A percentile compares a stretch with the other conserved stretches of the same genome.
Conservation (phyloP, 2,888 invertebrate species). For the Axea sp. region DNA sequence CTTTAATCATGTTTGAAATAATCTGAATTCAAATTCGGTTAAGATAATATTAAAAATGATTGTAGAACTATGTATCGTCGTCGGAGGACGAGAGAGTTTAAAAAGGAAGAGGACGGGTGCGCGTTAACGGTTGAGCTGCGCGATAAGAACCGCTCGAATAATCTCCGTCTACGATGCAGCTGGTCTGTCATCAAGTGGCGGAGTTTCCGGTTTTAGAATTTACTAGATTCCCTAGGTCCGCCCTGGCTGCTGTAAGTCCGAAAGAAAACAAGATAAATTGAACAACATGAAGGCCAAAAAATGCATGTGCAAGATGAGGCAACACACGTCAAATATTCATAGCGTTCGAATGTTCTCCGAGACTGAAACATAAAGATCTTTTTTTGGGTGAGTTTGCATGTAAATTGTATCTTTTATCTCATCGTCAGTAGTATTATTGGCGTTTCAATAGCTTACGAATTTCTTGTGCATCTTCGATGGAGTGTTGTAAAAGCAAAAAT, state of each 20-base stretch:
- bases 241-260: constrained; percentile 71
- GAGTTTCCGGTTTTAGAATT: constrained; percentile 76
- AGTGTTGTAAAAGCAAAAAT: neutral
- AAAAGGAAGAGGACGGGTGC: constrained; percentile 42
- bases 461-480: constrained; percentile 4
- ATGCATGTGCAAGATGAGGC: neutral
- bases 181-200: constrained; percentile 73
- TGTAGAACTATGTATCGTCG: neutral
- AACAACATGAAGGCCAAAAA: constrained; percentile 5
- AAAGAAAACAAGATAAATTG: constrained; percentile 47
- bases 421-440: constrained; percentile 35
- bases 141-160: constrained; percentile 59
- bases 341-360: constrained; percentile 47
- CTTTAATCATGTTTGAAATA: too few relatives aligned
- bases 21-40: too few relatives aligned
- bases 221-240: constrained; percentile 72
- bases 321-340: constrained; percentile 20
- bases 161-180: constrained; percentile 70
- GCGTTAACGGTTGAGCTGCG: constrained; percentile 58
- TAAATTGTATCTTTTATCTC: constrained; percentile 42
- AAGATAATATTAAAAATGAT: too few relatives aligned
- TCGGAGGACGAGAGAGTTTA: constrained; percentile 3
- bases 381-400: constrained; percentile 44
- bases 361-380: constrained; percentile 30
- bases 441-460: constrained; percentile 16